A percentile compares a stretch with the other conserved stretches of the same genome.
These are phyloP conservation scores for Smittia sp. DNA, from an alignment of 2,888 invertebrate genomes.

Conservation along the genomic window DNA sequence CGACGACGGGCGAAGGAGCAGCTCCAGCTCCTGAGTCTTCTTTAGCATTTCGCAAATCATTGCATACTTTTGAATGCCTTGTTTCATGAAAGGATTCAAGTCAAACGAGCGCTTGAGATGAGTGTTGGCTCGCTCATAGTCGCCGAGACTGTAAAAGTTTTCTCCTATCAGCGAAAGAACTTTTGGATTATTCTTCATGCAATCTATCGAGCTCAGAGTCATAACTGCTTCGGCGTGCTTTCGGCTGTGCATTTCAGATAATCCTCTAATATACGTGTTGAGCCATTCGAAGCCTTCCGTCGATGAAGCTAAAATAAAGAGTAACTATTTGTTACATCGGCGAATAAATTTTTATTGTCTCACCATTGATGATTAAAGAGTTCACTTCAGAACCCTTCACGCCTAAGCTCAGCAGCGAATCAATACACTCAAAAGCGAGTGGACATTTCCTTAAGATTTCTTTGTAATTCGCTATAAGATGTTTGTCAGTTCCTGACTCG, in stretches of 20 bases:
- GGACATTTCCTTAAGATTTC: constrained; percentile 76
- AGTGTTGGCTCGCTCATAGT: constrained; percentile 63
- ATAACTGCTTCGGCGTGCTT: constrained; percentile 68
- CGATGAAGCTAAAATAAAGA: constrained; percentile 45
- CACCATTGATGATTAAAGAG: constrained; percentile 64
- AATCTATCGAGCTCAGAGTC: constrained; percentile 66
- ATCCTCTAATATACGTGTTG: constrained; percentile 62
- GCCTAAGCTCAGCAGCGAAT: constrained; percentile 68
- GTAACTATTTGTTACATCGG: background rate
- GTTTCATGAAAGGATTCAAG: constrained; percentile 57
- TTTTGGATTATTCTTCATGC: constrained; percentile 66
- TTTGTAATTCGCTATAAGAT: constrained; percentile 72
- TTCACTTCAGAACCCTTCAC: constrained; percentile 72
- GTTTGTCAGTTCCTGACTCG: constrained; percentile 63
- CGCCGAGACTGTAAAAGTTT: constrained; percentile 69
- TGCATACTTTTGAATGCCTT: constrained; percentile 65
- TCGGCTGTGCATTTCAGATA: constrained; percentile 63
- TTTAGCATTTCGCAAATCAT: constrained; percentile 61
- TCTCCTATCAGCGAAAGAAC: constrained; percentile 69
- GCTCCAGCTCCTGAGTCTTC: constrained; percentile 61
- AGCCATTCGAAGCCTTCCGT: constrained; percentile 57
- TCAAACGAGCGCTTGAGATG: constrained; percentile 55
- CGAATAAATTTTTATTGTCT: constrained; percentile 10
- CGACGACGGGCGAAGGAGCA: constrained; percentile 55
- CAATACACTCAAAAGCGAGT: constrained; percentile 71